A percentile compares a stretch with the other conserved stretches of the same genome.
These are phyloP conservation scores for Celastrina argiolus DNA, from an alignment of 2,888 invertebrate genomes.

Conservation along the genomic window DNA sequence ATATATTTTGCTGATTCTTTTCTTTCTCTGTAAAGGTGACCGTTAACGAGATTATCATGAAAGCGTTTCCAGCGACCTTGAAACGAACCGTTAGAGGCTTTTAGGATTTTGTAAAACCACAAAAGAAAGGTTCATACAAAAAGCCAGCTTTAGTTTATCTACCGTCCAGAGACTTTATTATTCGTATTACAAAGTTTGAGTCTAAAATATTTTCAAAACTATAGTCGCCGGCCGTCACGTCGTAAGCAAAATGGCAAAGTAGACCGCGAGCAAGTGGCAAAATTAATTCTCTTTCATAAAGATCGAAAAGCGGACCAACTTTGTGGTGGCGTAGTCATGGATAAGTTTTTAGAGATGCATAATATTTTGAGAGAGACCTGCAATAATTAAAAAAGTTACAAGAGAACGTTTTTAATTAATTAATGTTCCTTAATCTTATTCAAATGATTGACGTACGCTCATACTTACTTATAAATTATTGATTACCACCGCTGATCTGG, in stretches of 20 bases:
- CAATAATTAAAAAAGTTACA: conserved; percentile 10
- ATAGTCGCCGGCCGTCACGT: neutral
- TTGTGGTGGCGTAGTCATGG: conserved; percentile 3
- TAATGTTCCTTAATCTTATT: no score
- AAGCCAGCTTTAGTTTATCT: conserved; percentile 3
- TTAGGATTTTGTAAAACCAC: conserved; percentile 8
- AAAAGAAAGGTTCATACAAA: neutral
- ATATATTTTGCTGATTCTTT: neutral
- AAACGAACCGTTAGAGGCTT: conserved; percentile 9
- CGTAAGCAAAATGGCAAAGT: conserved; percentile 3
- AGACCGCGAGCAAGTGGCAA: conserved; percentile 5
- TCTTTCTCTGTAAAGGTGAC: neutral
- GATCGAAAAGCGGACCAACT: conserved; percentile 16
- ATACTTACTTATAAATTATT: no score
- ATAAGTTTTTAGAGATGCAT: conserved; percentile 2
- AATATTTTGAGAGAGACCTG: neutral
- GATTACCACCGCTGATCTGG: no score
- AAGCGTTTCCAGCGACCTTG: neutral
- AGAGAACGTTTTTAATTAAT: neutral
- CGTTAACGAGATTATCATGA: conserved; percentile 7
- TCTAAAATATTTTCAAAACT: conserved; percentile 14
- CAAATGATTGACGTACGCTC: no score
- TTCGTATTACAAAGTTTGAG: neutral
- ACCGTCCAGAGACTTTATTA: neutral
- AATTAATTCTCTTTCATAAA: conserved; percentile 13